A percentile compares a stretch with the other conserved stretches of the same genome.
These are phyloP conservation scores for Nephotettix cincticeps DNA, from an alignment of 1,140 invertebrate genomes.

Conservation along the genomic window DNA sequence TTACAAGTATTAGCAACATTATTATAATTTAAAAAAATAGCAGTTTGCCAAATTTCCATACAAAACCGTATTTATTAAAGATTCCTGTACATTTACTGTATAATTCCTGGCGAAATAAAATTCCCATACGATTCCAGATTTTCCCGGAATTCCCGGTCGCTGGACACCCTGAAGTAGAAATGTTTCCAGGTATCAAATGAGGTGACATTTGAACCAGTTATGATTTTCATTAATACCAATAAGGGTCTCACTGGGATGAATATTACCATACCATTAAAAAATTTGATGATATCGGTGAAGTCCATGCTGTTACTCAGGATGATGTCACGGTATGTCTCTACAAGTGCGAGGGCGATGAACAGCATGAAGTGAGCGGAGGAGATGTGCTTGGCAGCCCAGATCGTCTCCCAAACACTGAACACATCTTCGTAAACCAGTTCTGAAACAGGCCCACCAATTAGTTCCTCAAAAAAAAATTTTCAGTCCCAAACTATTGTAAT, in stretches of 20 bases:
- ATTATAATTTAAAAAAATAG: no score
- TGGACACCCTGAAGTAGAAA: no score
- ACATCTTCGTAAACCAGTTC: slow-evolving; percentile 91
- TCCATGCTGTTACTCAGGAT: slow-evolving; percentile 95
- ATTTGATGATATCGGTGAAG: slow-evolving; percentile 97
- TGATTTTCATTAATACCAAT: background rate
- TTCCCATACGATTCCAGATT: no score
- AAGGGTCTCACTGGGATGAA: background rate
- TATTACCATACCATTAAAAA: slow-evolving; percentile 91
- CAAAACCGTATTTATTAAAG: no score
- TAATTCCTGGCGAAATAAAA: no score
- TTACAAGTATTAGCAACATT: background rate
- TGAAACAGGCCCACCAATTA: no score
- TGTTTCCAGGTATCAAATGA: no score
- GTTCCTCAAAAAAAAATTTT: no score
- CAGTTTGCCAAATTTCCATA: no score
- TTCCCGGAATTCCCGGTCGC: no score
- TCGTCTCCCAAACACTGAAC: slow-evolving; percentile 92
- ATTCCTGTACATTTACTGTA: no score
- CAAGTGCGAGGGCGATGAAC: slow-evolving; percentile 87
- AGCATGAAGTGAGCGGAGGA: slow-evolving; percentile 87
- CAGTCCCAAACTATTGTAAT: no score
- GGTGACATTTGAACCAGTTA: background rate
- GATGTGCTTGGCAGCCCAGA: slow-evolving; percentile 90
- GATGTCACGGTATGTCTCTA: slow-evolving; percentile 91